These are phyloP conservation scores for Coleophora deauratella DNA, from an alignment of 2,888 invertebrate species.

Conservation along the genomic window DNA sequence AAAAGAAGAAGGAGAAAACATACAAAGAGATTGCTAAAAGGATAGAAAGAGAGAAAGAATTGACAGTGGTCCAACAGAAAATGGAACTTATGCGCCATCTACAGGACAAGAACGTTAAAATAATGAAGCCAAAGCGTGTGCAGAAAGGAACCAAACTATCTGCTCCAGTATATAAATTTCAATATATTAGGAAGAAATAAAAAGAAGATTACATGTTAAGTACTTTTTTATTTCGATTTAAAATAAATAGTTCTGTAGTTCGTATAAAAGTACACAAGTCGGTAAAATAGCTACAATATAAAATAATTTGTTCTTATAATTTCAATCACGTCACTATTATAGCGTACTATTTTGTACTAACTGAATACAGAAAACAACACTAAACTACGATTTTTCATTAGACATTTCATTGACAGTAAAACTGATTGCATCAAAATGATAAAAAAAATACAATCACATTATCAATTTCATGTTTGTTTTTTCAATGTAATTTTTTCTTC, in stretches of 20 bases:
- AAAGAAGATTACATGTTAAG: constrained; percentile 7
- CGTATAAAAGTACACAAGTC: constrained; percentile 2
- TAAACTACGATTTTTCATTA: too few relatives aligned
- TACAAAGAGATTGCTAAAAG: constrained; percentile 85
- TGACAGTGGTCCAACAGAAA: constrained; percentile 84
- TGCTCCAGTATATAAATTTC: constrained; percentile 86
- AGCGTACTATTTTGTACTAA: too few relatives aligned
- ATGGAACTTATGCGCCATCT: constrained; percentile 81
- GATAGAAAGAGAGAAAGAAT: constrained; percentile 83
- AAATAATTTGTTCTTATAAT: neutral
- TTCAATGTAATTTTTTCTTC: too few relatives aligned
- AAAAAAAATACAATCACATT: too few relatives aligned
- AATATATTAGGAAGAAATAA: constrained; percentile 86
- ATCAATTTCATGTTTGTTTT: too few relatives aligned
- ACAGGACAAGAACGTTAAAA: constrained; percentile 71
- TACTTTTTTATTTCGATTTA: constrained; percentile 8
- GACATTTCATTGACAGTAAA: too few relatives aligned
- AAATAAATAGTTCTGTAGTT: constrained; percentile 25
- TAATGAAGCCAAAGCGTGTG: constrained; percentile 78
- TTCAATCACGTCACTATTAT: too few relatives aligned
- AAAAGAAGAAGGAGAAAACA: constrained; percentile 74
- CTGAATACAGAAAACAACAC: too few relatives aligned
- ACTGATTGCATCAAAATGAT: too few relatives aligned
- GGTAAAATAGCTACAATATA: too few relatives aligned
- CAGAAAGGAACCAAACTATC: constrained; percentile 76